A percentile compares a stretch with the other conserved stretches of the same genome.
phyloP scores from a whole-genome alignment of 2,888 invertebrate species.

The Sialis lutaria region DNA sequence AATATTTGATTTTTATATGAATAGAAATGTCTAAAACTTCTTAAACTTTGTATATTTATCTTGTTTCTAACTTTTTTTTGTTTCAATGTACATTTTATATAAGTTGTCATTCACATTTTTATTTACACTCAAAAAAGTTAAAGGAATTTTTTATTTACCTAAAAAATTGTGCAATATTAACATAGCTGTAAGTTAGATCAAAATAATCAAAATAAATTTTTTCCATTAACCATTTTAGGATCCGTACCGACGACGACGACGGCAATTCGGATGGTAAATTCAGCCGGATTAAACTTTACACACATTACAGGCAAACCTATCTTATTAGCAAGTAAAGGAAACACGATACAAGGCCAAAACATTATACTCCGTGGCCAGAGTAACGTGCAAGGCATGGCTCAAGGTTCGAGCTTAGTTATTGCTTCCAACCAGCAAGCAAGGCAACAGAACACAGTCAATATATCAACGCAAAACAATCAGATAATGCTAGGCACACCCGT shows the following conservation, averaged over 20 bases:
- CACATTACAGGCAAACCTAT: constrained; percentile 38
- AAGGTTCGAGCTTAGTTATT: constrained; percentile 8
- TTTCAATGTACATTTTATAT: no score
- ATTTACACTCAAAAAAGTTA: no score
- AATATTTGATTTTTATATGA: no score
- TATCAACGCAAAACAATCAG: neutral
- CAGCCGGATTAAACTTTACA: constrained; percentile 28
- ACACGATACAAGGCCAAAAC: constrained; percentile 24
- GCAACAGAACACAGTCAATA: neutral
- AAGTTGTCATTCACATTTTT: no score
- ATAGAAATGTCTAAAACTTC: no score
- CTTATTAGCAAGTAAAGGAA: constrained; percentile 29
- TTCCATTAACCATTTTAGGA: neutral
- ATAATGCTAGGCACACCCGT: constrained; percentile 8
- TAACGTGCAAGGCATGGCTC: constrained; percentile 11
- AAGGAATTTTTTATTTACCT: no score
- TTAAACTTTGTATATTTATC: no score
- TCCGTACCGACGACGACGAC: constrained; percentile 9
- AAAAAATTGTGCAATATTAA: no score
- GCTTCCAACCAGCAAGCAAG: neutral
- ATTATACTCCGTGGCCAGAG: constrained; percentile 25
- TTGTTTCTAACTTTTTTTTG: no score
- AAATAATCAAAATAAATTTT: no score
- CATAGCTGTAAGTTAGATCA: no score
- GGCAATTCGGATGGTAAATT: constrained; percentile 30